Base-by-base conservation (phyloP, 1,140 invertebrate genomes). In the Mercenaria mercenaria region DNA sequence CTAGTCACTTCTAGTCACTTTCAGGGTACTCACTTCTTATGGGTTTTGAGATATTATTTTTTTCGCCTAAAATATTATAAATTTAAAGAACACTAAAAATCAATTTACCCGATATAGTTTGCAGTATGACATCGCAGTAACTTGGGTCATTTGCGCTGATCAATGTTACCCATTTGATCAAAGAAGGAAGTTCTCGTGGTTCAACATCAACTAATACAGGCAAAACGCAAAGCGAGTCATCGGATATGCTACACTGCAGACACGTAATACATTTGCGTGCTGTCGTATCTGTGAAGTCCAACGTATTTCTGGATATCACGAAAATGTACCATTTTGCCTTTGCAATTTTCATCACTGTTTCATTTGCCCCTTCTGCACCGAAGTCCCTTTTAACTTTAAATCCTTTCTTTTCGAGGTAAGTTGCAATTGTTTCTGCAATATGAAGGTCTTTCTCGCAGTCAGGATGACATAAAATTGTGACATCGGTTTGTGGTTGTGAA, bases 321-420 rank as follows among this genome's bases (percentile, higher is more conserved):
- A 79, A 79, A 11, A 79, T 37, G 26, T 79, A 41, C 76, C 76
- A 79, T 15, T 79, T 79, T 10, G 69, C 34, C 4, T 34, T 15
- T 13, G 34, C 11, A 20, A 74, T n/a, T 23, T 39, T 34, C 6
- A 23, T 11, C 15, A 41, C 32, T 39, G 39, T 1, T 10, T 20
- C 37, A 74, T 39, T 41, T 37, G 2, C 37, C 18, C 37, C 15
- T 2, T 34, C 23, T 10, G 8, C 43, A 47, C 43, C 43, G 23
- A 3, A 56, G 13, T 34, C 32, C 13, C 4, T 56, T 4, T 1
- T 13, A 74, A 74, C 69, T 41, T 39, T 74, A 15, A 74, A 20
- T 2, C n/a, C n/a, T 4, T 41, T 20, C 41, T 74, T 41, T 20
- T 41, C 23, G 1, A 74, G 20, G 15, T 32, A 39, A 41, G 10